Percentiles rank a stretch among this genome's conserved stretches.
phyloP scores from a whole-genome alignment of 2,797 vertebrate genomes.

The Mallotus villosus region DNA sequence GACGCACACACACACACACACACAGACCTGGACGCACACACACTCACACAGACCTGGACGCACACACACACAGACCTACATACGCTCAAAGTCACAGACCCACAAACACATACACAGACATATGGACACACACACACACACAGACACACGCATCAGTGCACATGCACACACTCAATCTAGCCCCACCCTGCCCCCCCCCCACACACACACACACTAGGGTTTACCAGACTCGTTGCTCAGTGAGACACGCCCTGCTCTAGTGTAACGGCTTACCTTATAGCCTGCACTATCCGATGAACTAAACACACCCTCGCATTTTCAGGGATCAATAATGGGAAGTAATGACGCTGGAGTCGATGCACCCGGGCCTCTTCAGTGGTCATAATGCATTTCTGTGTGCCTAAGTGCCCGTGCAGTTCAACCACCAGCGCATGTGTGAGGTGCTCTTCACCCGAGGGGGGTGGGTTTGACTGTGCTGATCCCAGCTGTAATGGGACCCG shows the following conservation, averaged over 20 bases:
- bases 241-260: background rate
- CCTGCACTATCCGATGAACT: background rate
- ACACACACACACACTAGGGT: background rate
- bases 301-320: background rate
- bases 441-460: background rate
- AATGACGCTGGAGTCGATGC: background rate
- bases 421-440: background rate
- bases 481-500: background rate
- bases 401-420: background rate
- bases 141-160: background rate
- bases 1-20: background rate
- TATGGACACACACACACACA: background rate
- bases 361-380: background rate
- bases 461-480: background rate
- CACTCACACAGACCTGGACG: background rate
- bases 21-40: background rate
- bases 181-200: background rate
- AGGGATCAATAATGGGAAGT: background rate
- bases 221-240: background rate
- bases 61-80: background rate
- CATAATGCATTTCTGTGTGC: background rate
- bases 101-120: background rate
- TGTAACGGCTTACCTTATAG: background rate
- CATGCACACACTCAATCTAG: background rate
- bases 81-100: background rate